Conservation (phyloP, 2,888 invertebrate species). For the Tachystola acroxantha region DNA sequence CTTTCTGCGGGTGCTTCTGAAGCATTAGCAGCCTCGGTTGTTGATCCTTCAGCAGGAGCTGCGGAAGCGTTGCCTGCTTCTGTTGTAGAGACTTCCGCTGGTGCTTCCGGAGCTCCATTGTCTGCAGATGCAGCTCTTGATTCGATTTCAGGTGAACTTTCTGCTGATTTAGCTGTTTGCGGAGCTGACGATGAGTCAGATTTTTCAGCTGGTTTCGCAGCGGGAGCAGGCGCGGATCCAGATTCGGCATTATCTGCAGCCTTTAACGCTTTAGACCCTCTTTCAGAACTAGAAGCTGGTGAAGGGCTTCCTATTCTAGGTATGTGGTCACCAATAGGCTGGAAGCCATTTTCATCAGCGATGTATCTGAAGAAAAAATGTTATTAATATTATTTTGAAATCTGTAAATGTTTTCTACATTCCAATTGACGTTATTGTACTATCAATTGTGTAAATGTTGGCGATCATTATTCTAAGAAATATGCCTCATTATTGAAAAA, state of each 20-base stretch:
- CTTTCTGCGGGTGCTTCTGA: constrained; percentile 20
- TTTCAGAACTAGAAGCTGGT: constrained; percentile 23
- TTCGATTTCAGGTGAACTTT: constrained; percentile 4
- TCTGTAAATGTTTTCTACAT: too few species aligned
- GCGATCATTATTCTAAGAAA: too few species aligned
- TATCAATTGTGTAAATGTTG: too few species aligned
- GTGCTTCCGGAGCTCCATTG: constrained; percentile 7
- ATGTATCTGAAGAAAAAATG: constrained; percentile 67
- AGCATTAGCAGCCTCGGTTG: constrained; percentile 6
- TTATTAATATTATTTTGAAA: too few species aligned
- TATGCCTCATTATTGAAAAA: too few species aligned
- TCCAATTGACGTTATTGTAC: too few species aligned
- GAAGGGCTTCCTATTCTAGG: constrained; percentile 49
- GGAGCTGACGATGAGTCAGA: constrained; percentile 5
- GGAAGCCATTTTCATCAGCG: constrained; percentile 86
- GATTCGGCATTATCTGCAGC: constrained; percentile 24
- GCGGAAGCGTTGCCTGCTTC: constrained; percentile 9
- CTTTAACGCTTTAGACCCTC: constrained; percentile 26
- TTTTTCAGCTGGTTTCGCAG: constrained; percentile 8
- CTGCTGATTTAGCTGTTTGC: constrained; percentile 3
- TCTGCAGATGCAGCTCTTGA: constrained; percentile 11
- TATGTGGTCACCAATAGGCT: constrained; percentile 81
- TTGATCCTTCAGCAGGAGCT: constrained; percentile 9
- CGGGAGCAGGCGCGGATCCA: constrained; percentile 25
- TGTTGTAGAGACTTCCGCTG: constrained; percentile 10